Percentiles rank a stretch among this genome's conserved stretches.
Conservation (phyloP, 53 echinoderm and acorn worm genomes). For the Luidia sarsii region DNA sequence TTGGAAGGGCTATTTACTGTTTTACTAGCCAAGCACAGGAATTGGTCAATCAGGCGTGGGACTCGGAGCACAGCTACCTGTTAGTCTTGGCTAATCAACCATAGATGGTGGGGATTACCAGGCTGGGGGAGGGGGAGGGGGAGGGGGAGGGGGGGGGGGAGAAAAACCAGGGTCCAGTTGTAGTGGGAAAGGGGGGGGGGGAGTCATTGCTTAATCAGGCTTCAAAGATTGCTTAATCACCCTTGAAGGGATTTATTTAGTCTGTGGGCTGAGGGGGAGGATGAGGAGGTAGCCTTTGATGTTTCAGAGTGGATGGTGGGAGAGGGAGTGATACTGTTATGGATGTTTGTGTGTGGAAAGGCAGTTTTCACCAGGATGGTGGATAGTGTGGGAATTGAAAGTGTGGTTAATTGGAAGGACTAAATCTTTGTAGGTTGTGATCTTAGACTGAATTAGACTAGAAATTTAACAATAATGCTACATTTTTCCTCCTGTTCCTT, state of each 20-base stretch:
- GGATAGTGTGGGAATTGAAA: background rate
- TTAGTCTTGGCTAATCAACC: conserved; percentile 38
- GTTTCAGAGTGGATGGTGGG: background rate
- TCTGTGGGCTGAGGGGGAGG: too few species aligned
- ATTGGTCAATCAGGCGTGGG: conserved; percentile 37
- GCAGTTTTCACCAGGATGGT: too few species aligned
- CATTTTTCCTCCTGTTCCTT: too few species aligned
- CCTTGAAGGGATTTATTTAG: conserved; percentile 16
- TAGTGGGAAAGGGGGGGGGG: background rate
- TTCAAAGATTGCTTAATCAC: conserved; percentile 20
- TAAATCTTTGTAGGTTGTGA: background rate
- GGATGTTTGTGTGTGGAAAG: conserved; percentile 29
- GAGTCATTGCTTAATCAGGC: conserved; percentile 14
- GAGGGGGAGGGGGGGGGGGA: too few species aligned
- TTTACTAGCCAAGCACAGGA: conserved; percentile 25
- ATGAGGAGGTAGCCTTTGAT: background rate
- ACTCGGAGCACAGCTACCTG: background rate
- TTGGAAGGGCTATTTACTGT: conserved; percentile 8
- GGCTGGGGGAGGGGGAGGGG: background rate
- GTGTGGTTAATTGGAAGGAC: background rate
- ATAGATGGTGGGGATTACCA: background rate
- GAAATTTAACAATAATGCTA: too few species aligned
- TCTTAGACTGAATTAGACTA: background rate
- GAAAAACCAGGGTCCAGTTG: too few species aligned
- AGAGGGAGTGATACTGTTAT: background rate